phyloP scores from a whole-genome alignment of 2,888 invertebrate species.

The Ceriagrion tenellum region DNA sequence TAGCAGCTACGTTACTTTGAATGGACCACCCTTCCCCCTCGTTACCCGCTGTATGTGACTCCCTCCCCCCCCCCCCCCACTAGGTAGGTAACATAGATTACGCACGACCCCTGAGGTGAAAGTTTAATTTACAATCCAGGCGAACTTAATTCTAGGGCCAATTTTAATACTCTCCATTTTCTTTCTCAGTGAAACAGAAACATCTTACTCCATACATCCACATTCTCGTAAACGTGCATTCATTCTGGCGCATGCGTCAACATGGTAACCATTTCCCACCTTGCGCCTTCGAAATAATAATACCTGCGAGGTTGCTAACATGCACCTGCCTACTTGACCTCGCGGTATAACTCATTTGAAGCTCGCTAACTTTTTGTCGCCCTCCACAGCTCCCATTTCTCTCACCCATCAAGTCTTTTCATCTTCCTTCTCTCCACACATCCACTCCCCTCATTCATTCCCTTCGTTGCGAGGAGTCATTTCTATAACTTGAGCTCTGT shows the following conservation, averaged over 20 bases:
- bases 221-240: background rate
- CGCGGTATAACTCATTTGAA: background rate
- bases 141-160: too few species aligned
- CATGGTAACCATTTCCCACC: background rate
- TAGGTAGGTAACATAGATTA: too few species aligned
- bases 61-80: too few species aligned
- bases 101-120: too few species aligned
- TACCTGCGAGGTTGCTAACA: background rate
- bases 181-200: background rate
- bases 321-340: background rate
- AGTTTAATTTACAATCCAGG: too few species aligned
- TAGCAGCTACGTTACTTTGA: too few species aligned
- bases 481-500: background rate
- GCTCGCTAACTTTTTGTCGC: background rate
- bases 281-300: too few species aligned
- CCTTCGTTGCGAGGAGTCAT: background rate
- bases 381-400: background rate
- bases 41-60: too few species aligned
- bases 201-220: background rate
- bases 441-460: background rate
- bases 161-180: too few species aligned
- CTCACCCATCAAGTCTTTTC: background rate
- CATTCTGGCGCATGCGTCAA: background rate
- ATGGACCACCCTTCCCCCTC: too few species aligned
- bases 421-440: background rate